A percentile compares a stretch with the other conserved stretches of the same genome.
These are phyloP conservation scores for Euglossa dilemma DNA, from an alignment of 1,140 invertebrate species.

Conservation along the genomic window DNA sequence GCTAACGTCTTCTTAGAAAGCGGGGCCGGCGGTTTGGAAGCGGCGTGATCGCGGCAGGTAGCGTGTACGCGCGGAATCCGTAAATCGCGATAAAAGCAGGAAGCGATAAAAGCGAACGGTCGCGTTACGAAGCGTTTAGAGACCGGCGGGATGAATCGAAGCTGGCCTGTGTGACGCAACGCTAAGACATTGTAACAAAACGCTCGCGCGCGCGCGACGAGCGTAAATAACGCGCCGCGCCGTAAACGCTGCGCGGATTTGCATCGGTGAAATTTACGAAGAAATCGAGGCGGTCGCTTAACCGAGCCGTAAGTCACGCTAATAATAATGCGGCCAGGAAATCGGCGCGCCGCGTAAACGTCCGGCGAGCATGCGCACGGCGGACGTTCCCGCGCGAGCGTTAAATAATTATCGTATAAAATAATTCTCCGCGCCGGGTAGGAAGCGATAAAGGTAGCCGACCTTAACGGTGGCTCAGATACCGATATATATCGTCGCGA, in stretches of 20 bases:
- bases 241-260: constrained; percentile 20
- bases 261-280: constrained; percentile 39
- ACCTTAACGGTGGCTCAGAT: constrained; percentile 37
- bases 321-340: constrained; percentile 30
- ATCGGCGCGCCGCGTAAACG: background rate
- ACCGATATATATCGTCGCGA: constrained; percentile 7
- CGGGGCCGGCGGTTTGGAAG: background rate
- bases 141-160: constrained; percentile 18
- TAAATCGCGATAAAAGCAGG: constrained; percentile 44
- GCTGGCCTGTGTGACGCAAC: constrained; percentile 12
- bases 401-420: constrained; percentile 66
- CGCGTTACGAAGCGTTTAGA: constrained; percentile 30
- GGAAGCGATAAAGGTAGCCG: constrained; percentile 60
- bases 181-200: constrained; percentile 31
- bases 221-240: background rate
- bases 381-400: background rate
- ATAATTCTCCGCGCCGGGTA: constrained; percentile 52
- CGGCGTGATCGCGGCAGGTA: background rate
- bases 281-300: constrained; percentile 13
- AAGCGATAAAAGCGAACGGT: constrained; percentile 47
- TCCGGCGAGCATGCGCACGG: background rate
- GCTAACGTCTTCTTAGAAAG: constrained; percentile 5
- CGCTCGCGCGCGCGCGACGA: constrained; percentile 4
- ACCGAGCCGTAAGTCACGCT: background rate
- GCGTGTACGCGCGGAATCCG: constrained; percentile 1